Evolutionary conservation across 2,113 vertebrate species (phyloP).

Genomic region (Semicossyphus pulcher): DNA sequence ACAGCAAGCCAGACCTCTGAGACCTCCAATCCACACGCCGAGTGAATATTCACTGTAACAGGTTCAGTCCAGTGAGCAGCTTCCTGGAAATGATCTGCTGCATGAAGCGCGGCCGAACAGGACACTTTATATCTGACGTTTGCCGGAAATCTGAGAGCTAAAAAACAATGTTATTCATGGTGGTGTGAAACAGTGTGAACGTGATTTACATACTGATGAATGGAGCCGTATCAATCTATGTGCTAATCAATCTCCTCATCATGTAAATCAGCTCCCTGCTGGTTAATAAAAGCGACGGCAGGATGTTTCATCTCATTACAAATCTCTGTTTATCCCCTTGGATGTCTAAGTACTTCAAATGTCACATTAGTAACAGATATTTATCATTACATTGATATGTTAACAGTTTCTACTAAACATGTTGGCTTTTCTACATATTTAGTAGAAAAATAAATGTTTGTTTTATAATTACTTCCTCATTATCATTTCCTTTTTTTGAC

Average conservation of each 20-base stretch:
- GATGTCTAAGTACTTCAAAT: not conserved
- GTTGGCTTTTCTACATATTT: too few relatives aligned
- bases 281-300: not conserved
- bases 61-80: not conserved
- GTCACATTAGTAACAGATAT: not conserved
- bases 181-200: not conserved
- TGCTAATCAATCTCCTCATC: constrained; percentile 4
- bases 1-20: not conserved
- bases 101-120: too few relatives aligned
- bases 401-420: too few relatives aligned
- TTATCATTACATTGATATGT: not conserved
- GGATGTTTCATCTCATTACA: not conserved
- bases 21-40: not conserved
- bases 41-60: constrained; percentile 2
- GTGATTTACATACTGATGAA: not conserved
- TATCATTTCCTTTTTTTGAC: too few relatives aligned
- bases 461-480: too few relatives aligned
- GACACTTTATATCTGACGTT: too few relatives aligned
- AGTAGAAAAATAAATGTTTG: too few relatives aligned
- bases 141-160: not conserved
- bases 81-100: not conserved
- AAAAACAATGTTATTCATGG: not conserved
- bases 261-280: constrained; percentile 6
- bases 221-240: not conserved
- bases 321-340: not conserved